phyloP scores from a whole-genome alignment of 2,113 vertebrate species.

The Mobula birostris region DNA sequence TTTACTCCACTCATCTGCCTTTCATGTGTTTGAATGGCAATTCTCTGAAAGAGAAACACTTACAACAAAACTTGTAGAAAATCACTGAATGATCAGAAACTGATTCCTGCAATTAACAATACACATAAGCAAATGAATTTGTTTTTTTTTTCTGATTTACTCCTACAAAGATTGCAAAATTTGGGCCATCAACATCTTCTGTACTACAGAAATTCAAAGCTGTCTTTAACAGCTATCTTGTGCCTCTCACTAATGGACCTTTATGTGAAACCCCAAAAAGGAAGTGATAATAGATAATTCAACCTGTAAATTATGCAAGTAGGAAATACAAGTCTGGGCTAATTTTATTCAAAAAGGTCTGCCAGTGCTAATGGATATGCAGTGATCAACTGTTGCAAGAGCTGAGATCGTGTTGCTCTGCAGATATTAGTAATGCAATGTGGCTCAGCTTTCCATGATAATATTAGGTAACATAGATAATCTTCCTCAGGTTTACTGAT shows the following conservation, averaged over 20 bases:
- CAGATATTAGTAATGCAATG: neutral
- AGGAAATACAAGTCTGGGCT: neutral
- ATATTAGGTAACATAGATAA: neutral
- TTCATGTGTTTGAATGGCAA: no score
- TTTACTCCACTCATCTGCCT: neutral
- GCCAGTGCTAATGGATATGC: neutral
- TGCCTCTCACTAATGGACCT: neutral
- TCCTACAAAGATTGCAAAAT: no score
- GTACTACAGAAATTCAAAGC: neutral
- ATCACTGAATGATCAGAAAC: no score
- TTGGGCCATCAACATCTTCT: neutral
- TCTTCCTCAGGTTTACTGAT: neutral
- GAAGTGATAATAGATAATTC: neutral
- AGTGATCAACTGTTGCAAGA: neutral
- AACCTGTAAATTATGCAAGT: neutral
- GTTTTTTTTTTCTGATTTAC: no score
- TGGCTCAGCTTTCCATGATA: neutral
- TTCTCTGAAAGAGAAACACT: no score
- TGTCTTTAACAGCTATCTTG: neutral
- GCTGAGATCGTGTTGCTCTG: neutral
- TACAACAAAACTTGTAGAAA: no score
- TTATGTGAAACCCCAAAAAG: neutral
- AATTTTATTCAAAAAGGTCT: neutral
- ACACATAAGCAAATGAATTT: no score
- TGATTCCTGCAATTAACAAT: no score